Conservation (phyloP, 2,888 invertebrate species). For the Cantharis lateralis region DNA sequence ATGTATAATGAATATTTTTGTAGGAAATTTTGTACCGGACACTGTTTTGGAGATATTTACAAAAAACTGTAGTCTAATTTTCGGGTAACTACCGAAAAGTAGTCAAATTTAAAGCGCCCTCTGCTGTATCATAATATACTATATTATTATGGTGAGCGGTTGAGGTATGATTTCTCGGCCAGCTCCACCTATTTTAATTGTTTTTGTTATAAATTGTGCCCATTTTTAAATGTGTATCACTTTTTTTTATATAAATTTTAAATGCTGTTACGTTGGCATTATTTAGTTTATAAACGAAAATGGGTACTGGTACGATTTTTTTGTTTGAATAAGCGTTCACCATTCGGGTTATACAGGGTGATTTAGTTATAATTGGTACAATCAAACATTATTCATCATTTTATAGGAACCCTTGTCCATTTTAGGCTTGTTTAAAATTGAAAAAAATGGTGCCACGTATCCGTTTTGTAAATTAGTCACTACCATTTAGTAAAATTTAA, state of each 20-base stretch:
- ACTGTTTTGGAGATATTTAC: background rate
- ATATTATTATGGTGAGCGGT: background rate
- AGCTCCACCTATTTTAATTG: background rate
- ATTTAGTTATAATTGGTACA: background rate
- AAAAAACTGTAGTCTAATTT: background rate
- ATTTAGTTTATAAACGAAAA: background rate
- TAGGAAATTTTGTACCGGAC: background rate
- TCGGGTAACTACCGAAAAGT: too few relatives aligned
- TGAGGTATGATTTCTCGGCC: background rate
- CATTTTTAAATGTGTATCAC: background rate
- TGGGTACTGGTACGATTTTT: background rate
- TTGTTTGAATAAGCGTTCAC: background rate
- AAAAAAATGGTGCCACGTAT: background rate
- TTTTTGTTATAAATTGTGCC: constrained; percentile 1
- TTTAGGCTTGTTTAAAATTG: background rate
- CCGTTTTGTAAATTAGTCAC: constrained; percentile 16
- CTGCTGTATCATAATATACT: background rate
- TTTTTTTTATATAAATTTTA: background rate
- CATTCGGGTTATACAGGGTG: background rate
- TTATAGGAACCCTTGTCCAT: background rate
- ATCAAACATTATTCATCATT: background rate
- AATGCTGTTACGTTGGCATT: constrained; percentile 2
- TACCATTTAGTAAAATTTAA: constrained; percentile 10
- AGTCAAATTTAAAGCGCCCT: background rate
- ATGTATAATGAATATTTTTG: too few relatives aligned